Evolutionary conservation across 1,140 invertebrate genomes (phyloP).

Genomic region (Atta cephalotes): DNA sequence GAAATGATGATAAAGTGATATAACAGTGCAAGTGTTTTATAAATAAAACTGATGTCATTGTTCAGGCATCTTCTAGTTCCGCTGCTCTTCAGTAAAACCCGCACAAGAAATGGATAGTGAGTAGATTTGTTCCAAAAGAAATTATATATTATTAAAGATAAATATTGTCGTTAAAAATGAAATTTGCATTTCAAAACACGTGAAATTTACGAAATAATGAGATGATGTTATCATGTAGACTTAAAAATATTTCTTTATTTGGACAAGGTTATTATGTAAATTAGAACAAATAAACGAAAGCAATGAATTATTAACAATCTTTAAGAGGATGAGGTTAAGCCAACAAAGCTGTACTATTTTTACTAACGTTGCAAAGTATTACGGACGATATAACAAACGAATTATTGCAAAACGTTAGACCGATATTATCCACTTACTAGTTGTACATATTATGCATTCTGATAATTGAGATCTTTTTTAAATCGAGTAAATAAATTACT

Average conservation of each 20-base stretch:
- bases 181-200: background rate
- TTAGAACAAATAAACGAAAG: slow-evolving; percentile 13
- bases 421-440: background rate
- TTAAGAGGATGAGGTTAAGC: slow-evolving; percentile 20
- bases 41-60: slow-evolving; percentile 56
- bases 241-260: slow-evolving; percentile 17
- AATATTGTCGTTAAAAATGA: background rate
- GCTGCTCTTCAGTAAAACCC: background rate
- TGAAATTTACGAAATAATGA: background rate
- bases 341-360: slow-evolving; percentile 35
- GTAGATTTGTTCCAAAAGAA: background rate
- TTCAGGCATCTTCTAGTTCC: background rate
- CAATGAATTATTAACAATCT: background rate
- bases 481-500: background rate
- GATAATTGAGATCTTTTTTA: background rate
- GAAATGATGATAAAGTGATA: slow-evolving; percentile 6
- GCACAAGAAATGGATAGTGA: slow-evolving; percentile 19
- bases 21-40: slow-evolving; percentile 31
- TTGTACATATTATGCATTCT: background rate
- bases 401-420: slow-evolving; percentile 21
- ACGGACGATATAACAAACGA: background rate
- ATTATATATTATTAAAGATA: background rate
- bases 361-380: slow-evolving; percentile 16
- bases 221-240: background rate
- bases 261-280: background rate